Base-by-base conservation (phyloP, 2,888 invertebrate species). In the Sminthurides aquaticus region DNA sequence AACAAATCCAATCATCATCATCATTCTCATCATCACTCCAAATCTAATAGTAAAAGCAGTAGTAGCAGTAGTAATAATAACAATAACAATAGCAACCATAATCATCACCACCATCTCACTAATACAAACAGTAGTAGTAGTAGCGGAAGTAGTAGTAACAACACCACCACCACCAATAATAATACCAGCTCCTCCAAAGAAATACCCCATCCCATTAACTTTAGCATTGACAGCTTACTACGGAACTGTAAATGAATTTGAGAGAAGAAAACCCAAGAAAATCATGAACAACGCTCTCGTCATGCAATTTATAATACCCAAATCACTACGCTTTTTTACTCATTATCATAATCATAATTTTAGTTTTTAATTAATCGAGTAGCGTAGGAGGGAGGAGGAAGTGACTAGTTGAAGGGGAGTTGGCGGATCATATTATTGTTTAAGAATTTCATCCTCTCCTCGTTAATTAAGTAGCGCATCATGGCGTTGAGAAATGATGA, bases 141-240 rank as follows among this genome's bases (percentile, higher is more conserved):
- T 25, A 15, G 20, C 25, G 34, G 34, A 26, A 64, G 49, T 20
- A 25, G 29, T 26, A 63, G 56, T 15, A 54, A 58, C 26, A 56
- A 56, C n/a, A n/a, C 48, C 18, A 28, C 28, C 62, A 11, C 26
- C 25, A 28, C 49, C 28, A 62, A 57, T 20, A 26, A 52, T 29
- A 63, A 63, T 18, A 54, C 58, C 26, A 56, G 49, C n/a, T n/a
- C 52, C 8, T 26, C 60, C 60, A 62, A 58, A 67, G 62, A 49
- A 65, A 62, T 63, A 49, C 43, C 48, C 59, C 64, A 67, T 55
- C 57, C 58, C 52, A 67, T 69, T 63, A 70, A 61, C 43, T 70
- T 70, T 49, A 66, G 66, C 60, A 70, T 70, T 57, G 70, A 70
- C 58, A 69, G 65, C 34, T 52, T 70, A 43, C 66, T 70, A 1